Evolutionary conservation across 2,888 invertebrate species (phyloP).

Genomic region (Halictus ligatus): DNA sequence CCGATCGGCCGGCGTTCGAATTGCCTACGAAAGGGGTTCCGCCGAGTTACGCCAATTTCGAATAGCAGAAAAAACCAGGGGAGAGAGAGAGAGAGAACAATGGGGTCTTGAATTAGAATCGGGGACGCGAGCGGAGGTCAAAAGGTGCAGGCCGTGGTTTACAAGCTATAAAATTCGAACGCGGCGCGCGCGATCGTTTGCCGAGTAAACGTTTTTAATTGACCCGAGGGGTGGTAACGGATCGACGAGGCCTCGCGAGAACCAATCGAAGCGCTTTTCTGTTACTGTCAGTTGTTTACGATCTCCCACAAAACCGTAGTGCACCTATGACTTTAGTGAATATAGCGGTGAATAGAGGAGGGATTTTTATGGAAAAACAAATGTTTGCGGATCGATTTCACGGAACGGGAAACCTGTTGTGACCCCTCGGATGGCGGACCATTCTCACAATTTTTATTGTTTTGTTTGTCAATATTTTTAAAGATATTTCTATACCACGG

Average conservation of each 20-base stretch:
- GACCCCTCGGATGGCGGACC: too few species aligned
- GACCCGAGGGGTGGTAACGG: constrained; percentile 50
- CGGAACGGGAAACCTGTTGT: too few species aligned
- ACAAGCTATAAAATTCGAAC: constrained; percentile 55
- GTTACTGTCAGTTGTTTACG: constrained; percentile 34
- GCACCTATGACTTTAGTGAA: background rate
- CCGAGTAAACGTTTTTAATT: constrained; percentile 69
- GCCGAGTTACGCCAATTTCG: constrained; percentile 9
- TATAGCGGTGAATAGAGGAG: too few species aligned
- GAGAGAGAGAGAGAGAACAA: constrained; percentile 22
- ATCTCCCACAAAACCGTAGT: background rate
- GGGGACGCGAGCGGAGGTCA: constrained; percentile 38
- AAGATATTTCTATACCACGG: too few species aligned
- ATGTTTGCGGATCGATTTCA: too few species aligned
- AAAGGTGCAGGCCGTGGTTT: constrained; percentile 36
- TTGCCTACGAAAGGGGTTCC: background rate
- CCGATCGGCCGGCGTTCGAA: background rate
- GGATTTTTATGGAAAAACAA: too few species aligned
- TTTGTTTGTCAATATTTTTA: too few species aligned
- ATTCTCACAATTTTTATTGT: too few species aligned
- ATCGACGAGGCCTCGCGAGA: constrained; percentile 30
- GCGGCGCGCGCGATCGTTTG: constrained; percentile 64
- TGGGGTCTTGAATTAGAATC: constrained; percentile 61
- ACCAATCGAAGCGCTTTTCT: constrained; percentile 45
- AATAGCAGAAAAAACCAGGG: background rate